These are phyloP conservation scores for Cyrtonyx montezumae DNA, from an alignment of 2,113 vertebrate species.

Conservation along the genomic window DNA sequence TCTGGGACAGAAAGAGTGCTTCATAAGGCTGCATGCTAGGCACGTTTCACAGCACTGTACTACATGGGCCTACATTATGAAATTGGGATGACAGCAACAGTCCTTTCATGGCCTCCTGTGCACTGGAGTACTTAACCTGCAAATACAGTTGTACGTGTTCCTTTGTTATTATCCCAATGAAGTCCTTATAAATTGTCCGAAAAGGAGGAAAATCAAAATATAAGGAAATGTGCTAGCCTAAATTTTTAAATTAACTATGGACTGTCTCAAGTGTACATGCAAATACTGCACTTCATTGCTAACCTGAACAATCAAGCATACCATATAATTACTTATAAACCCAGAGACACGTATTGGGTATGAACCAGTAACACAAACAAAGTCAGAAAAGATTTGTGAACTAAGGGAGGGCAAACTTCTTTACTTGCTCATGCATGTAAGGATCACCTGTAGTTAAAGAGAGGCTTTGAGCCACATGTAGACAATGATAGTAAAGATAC, in stretches of 20 bases:
- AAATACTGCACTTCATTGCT: background rate
- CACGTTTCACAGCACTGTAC: slow-evolving; percentile 25
- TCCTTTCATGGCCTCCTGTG: background rate
- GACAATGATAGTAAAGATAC: background rate
- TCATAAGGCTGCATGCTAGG: slow-evolving; percentile 22
- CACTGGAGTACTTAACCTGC: background rate
- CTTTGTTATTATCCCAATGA: background rate
- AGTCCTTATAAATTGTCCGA: background rate
- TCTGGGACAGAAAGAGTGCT: slow-evolving; percentile 17
- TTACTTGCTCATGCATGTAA: background rate
- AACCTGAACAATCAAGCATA: background rate
- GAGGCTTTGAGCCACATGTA: background rate
- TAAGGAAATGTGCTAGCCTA: background rate
- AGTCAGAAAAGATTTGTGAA: background rate
- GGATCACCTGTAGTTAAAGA: background rate
- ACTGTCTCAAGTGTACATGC: background rate
- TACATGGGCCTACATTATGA: background rate
- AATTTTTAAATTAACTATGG: background rate
- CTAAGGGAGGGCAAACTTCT: background rate
- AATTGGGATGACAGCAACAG: slow-evolving; percentile 18
- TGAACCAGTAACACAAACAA: background rate
- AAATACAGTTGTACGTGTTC: background rate
- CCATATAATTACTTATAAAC: background rate
- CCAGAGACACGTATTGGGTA: background rate
- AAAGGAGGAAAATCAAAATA: background rate